Base-by-base conservation (phyloP, 2,113 vertebrate species). In the Halichoeres trimaculatus region DNA sequence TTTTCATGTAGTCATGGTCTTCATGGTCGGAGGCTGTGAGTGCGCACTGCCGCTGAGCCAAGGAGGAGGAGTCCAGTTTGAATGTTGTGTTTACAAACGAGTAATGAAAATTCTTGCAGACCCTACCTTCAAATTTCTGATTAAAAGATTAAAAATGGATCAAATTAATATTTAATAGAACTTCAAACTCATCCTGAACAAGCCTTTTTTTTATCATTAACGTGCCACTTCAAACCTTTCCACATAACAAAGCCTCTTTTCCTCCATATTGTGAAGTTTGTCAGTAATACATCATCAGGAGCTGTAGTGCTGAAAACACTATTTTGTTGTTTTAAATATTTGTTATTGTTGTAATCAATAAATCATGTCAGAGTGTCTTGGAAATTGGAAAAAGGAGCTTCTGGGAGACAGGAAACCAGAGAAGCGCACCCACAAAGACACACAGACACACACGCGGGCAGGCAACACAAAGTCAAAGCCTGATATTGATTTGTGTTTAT, bases 401-500 rank as follows among this genome's bases (percentile, higher is more conserved):
- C 45, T 22, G 8, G 43, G 58, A 55, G 26, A 70, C 40, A 80
- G 58, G 54, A 75, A 83, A 55, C 38, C 51, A 59, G 50, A 53
- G n/a, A 30, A 3, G 11, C 38, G 11, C 38, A 43, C 12, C 10
- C 41, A 43, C 41, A 69, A 26, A 54, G 6, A 35, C 16, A 36
- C 13, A 47, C 23, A 58, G 20, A 41, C 48, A 65, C 60, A 78
- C 76, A 24, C n/a, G 75, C 19, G 34, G 34, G 22, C 23, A 20
- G 63, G 58, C 78, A 50, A 75, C 50, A 63, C 53, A 70, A 24
- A 58, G 24, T 76, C 66, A 65, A 50, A 70, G 62, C 20, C 43
- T 86, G 9, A 10, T 80, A 89, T 89, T 62, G 81, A 88, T 89
- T 60, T 73, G 70, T 74, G 17, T 45, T 64, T 16, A 47, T 76